phyloP scores from a whole-genome alignment of 1,140 invertebrate genomes.

The Eupeodes corollae region DNA sequence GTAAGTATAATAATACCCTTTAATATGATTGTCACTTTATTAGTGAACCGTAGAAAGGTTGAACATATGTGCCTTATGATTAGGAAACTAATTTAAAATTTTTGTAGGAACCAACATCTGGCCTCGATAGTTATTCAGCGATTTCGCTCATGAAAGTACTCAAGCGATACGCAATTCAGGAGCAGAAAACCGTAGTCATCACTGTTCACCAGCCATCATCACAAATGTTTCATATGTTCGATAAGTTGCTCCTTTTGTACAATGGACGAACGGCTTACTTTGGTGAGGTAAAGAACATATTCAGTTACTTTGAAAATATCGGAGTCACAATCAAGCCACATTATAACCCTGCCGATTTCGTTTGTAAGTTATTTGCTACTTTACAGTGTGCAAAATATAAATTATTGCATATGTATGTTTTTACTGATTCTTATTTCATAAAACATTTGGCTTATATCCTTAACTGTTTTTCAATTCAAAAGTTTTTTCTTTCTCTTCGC shows the following conservation, averaged over 20 bases:
- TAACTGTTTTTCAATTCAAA: too few relatives aligned
- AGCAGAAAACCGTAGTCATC: slow-evolving; percentile 70
- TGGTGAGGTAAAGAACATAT: slow-evolving; percentile 61
- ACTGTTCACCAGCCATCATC: slow-evolving; percentile 81
- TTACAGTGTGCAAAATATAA: neutral
- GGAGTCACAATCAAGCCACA: slow-evolving; percentile 64
- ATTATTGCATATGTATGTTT: neutral
- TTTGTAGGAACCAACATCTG: slow-evolving; percentile 72
- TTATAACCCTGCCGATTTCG: slow-evolving; percentile 81
- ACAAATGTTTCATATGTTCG: slow-evolving; percentile 80
- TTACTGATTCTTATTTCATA: neutral
- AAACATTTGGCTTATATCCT: neutral
- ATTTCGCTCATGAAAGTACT: slow-evolving; percentile 61
- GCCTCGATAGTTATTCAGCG: slow-evolving; percentile 73
- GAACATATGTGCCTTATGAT: too few relatives aligned
- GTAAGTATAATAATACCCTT: slow-evolving; percentile 54
- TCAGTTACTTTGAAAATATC: slow-evolving; percentile 63
- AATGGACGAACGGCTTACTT: slow-evolving; percentile 72
- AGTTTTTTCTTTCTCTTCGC: slow-evolving; percentile 19
- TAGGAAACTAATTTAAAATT: too few relatives aligned
- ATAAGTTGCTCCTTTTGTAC: slow-evolving; percentile 64
- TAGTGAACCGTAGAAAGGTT: too few relatives aligned
- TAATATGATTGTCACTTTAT: too few relatives aligned
- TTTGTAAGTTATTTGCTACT: slow-evolving; percentile 48
- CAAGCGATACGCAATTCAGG: slow-evolving; percentile 63